phyloP scores from a whole-genome alignment of 2,113 vertebrate species.

The Megaptera novaeangliae region DNA sequence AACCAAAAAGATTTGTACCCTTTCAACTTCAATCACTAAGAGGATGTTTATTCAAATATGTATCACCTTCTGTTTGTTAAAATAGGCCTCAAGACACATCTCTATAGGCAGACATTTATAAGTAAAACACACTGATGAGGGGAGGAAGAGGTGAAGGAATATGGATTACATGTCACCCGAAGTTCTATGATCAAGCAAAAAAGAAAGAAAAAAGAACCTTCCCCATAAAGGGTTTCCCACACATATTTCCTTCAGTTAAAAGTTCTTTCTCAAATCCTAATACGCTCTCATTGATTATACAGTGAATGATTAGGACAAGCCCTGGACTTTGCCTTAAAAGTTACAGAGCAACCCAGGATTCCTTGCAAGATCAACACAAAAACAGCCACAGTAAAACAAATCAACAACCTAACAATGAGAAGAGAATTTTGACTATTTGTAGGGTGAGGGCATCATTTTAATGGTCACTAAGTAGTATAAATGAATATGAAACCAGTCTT shows the following conservation, averaged over 20 bases:
- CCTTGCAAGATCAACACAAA: neutral
- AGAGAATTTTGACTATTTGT: neutral
- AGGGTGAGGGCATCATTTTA: neutral
- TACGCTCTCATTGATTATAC: neutral
- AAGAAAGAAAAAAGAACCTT: neutral
- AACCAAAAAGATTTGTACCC: neutral
- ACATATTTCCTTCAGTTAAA: neutral
- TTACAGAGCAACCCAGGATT: neutral
- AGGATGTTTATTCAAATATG: neutral
- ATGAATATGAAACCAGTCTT: neutral
- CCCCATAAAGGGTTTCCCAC: neutral
- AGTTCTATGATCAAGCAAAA: neutral
- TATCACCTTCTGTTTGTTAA: neutral
- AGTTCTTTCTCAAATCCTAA: neutral
- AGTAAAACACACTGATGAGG: neutral
- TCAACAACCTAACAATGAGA: neutral
- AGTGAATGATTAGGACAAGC: neutral
- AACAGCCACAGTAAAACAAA: neutral
- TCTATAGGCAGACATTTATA: neutral
- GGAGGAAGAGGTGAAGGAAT: neutral
- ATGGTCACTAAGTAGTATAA: neutral
- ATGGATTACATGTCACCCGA: neutral
- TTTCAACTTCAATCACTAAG: neutral
- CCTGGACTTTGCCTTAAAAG: neutral
- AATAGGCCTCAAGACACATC: neutral